A percentile compares a stretch with the other conserved stretches of the same genome.
Conservation (phyloP, 1,140 invertebrate species). For the Streblospio benedicti region DNA sequence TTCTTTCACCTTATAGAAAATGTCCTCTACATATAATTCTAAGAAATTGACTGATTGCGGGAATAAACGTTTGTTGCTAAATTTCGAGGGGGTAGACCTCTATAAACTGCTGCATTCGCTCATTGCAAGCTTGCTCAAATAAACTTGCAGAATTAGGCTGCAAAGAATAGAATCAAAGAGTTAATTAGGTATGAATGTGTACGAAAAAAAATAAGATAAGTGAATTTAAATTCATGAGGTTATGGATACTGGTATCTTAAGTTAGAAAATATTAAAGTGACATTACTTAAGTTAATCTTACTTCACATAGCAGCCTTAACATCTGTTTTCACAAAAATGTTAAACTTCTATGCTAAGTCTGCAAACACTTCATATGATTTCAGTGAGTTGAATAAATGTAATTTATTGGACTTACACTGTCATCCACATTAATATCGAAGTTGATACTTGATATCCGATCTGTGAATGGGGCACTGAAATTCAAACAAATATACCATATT, state of each 20-base stretch:
- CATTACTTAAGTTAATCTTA: no score
- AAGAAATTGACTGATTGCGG: not conserved
- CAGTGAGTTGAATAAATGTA: no score
- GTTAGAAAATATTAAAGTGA: no score
- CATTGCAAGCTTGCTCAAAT: constrained; percentile 54
- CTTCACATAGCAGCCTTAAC: no score
- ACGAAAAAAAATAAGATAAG: not conserved
- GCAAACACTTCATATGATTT: no score
- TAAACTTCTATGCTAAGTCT: no score
- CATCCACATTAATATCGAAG: constrained; percentile 51
- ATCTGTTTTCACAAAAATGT: no score
- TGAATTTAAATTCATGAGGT: no score
- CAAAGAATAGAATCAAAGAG: constrained; percentile 19
- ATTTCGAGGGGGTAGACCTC: not conserved
- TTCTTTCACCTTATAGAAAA: not conserved
- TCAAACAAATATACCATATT: constrained; percentile 11
- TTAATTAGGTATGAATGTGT: not conserved
- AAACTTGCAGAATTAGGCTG: constrained; percentile 46
- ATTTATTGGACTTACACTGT: constrained; percentile 26
- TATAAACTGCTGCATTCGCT: constrained; percentile 44
- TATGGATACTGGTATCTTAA: no score
- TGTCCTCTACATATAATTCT: not conserved
- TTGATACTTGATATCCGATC: constrained; percentile 51
- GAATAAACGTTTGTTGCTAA: constrained; percentile 1
- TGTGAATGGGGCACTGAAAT: constrained; percentile 47